Conservation (phyloP, 2,113 vertebrate species). For the human (Homo sapiens) region GRCh38 chr22:32815001-32815500, state of each 20-base stretch:
- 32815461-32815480: neutral
- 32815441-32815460: neutral
- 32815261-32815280: neutral
- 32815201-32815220: rapidly evolving
- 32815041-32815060: neutral
- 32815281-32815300: neutral
- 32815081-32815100: neutral
- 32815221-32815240: neutral
- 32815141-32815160: neutral
- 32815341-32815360: neutral
- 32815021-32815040: neutral
- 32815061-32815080: neutral
- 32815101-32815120: neutral
- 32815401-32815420: neutral
- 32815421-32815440: neutral
- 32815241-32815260: neutral
- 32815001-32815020: neutral
- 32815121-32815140: neutral
- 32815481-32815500: neutral
- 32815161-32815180: neutral
- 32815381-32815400: neutral
- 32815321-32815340: neutral
- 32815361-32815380: neutral
- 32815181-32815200: neutral
- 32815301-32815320: neutral